Conservation (phyloP, 2,797 vertebrate genomes). For the Chelon labrosus region DNA sequence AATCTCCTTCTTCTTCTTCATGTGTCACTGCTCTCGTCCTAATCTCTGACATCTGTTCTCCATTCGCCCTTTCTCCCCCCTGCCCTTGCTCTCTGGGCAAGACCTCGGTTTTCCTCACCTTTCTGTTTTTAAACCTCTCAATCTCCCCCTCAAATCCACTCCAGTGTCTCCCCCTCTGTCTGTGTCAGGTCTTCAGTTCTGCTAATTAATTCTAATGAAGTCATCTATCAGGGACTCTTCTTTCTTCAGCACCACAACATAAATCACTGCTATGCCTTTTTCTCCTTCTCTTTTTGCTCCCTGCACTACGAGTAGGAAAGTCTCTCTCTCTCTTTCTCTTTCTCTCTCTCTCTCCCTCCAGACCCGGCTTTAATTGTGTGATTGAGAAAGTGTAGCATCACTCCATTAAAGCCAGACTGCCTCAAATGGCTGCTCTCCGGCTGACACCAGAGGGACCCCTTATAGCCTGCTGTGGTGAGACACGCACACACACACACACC, state of each 20-base stretch:
- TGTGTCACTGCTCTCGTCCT: conserved; percentile 48
- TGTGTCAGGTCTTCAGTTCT: conserved; percentile 68
- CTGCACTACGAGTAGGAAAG: conserved; percentile 26
- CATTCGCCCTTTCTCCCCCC: conserved; percentile 41
- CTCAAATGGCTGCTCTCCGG: conserved; percentile 81
- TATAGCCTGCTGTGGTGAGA: conserved; percentile 74
- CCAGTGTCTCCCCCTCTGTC: conserved; percentile 54
- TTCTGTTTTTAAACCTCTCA: conserved; percentile 38
- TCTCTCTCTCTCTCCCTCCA: conserved; percentile 41
- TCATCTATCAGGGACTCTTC: conserved; percentile 82
- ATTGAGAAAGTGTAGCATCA: conserved; percentile 84
- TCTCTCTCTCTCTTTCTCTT: conserved; percentile 36
- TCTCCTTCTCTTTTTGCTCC: conserved; percentile 44
- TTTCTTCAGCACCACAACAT: conserved; percentile 81
- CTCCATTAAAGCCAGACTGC: conserved; percentile 82
- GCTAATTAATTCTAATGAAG: conserved; percentile 88
- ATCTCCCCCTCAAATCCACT: conserved; percentile 57
- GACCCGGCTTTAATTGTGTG: conserved; percentile 83
- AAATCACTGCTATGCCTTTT: conserved; percentile 76
- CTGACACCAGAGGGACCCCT: conserved; percentile 83
- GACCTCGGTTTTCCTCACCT: conserved; percentile 53
- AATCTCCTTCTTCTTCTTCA: conserved; percentile 33
- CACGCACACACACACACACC: conserved; percentile 54
- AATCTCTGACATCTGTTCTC: conserved; percentile 70
- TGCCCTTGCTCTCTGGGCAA: conserved; percentile 40